A percentile compares a stretch with the other conserved stretches of the same genome.
Conservation (phyloP, 1,140 invertebrate species). For the Artemia franciscana region DNA sequence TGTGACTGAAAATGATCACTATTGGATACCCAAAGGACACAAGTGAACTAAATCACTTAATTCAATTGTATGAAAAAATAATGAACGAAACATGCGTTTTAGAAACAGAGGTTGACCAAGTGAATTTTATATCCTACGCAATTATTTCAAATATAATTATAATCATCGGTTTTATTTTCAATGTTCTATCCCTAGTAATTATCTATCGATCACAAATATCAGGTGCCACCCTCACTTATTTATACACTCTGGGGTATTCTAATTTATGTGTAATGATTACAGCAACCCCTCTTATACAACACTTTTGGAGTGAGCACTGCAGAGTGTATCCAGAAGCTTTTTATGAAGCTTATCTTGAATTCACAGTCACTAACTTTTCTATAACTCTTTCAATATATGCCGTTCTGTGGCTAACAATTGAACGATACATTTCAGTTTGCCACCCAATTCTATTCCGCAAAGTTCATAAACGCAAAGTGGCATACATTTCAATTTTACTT, state of each 20-base stretch:
- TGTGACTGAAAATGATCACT: too few relatives aligned
- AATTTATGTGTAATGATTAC: neutral
- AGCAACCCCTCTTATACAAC: neutral
- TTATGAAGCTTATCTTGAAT: constrained; percentile 5
- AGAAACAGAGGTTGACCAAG: neutral
- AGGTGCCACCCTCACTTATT: constrained; percentile 4
- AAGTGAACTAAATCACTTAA: too few relatives aligned
- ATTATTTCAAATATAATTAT: constrained; percentile 4
- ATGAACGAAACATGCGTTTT: too few relatives aligned
- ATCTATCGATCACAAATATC: neutral
- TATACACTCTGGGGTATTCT: neutral
- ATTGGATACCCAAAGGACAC: too few relatives aligned
- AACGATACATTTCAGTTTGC: constrained; percentile 5
- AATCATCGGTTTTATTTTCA: constrained; percentile 2
- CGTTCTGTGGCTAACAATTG: constrained; percentile 5
- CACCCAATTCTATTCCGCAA: constrained; percentile 2
- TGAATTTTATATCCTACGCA: constrained; percentile 1
- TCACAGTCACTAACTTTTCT: neutral
- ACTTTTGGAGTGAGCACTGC: neutral
- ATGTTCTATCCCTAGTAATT: neutral
- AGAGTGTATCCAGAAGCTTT: neutral
- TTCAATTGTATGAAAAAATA: neutral
- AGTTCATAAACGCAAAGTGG: constrained; percentile 1
- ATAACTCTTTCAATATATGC: constrained; percentile 8
- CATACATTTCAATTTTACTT: neutral